Evolutionary conservation across 1,140 invertebrate species (phyloP).

Genomic region (Pseudomyrmex cubaensis): DNA sequence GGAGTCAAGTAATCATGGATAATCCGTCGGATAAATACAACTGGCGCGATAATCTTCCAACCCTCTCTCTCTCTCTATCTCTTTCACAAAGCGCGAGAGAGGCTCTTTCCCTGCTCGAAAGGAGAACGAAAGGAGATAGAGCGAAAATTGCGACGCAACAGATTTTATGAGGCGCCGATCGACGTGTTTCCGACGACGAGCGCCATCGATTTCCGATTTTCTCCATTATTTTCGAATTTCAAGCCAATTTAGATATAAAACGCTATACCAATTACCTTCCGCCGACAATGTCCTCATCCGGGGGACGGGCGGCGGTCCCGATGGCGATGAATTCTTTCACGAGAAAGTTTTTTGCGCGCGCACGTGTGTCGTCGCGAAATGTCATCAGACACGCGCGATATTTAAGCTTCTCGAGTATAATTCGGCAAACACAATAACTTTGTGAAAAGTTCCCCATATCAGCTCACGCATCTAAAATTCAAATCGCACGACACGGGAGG

Average conservation of each 20-base stretch:
- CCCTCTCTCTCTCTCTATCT: background rate
- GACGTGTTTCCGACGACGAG: background rate
- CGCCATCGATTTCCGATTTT: constrained; percentile 27
- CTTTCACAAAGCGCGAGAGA: background rate
- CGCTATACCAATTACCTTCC: too few species aligned
- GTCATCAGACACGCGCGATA: background rate
- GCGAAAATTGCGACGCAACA: constrained; percentile 26
- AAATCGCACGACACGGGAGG: constrained; percentile 21
- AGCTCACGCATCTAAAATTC: constrained; percentile 23
- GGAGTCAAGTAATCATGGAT: constrained; percentile 59
- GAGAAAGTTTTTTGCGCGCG: too few species aligned
- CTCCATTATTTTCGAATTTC: constrained; percentile 20
- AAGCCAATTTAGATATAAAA: background rate
- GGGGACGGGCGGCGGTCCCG: too few species aligned
- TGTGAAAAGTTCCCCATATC: background rate
- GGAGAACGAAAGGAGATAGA: background rate
- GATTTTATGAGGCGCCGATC: constrained; percentile 13
- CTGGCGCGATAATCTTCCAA: constrained; percentile 42
- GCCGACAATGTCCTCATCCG: too few species aligned
- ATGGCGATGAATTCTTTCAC: too few species aligned
- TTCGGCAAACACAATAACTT: background rate
- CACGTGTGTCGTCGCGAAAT: background rate
- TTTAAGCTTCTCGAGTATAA: background rate
- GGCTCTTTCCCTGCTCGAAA: background rate
- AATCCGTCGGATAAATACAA: constrained; percentile 57